A percentile compares a stretch with the other conserved stretches of the same genome.
These are phyloP conservation scores for Phrynosoma blainvillii DNA, from an alignment of 2,113 vertebrate genomes.

Conservation along the genomic window DNA sequence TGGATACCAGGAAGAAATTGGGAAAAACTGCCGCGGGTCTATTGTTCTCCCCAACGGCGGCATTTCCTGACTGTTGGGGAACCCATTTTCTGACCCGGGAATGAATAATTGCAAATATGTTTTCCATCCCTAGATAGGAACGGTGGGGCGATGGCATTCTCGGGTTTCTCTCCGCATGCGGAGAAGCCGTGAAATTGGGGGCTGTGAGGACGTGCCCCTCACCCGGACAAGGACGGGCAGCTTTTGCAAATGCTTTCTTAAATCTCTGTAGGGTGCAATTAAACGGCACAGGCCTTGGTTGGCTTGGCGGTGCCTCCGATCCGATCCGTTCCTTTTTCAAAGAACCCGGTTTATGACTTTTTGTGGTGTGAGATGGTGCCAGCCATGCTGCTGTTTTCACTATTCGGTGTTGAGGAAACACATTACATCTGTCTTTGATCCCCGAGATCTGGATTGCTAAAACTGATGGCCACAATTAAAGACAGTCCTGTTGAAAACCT, in stretches of 20 bases:
- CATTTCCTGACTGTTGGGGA: no score
- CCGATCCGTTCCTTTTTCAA: slow-evolving; percentile 38
- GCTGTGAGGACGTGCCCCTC: slow-evolving; percentile 42
- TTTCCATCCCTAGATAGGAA: no score
- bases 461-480: slow-evolving; percentile 85
- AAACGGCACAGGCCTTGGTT: neutral
- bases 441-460: slow-evolving; percentile 75
- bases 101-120: no score
- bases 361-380: slow-evolving; percentile 73
- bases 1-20: no score
- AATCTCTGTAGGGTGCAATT: slow-evolving; percentile 40
- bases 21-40: no score
- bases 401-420: slow-evolving; percentile 68
- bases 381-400: slow-evolving; percentile 77
- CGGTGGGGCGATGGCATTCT: no score
- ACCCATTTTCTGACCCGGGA: no score
- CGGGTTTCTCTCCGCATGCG: no score
- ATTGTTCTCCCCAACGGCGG: no score
- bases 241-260: slow-evolving; percentile 12
- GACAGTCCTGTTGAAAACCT: slow-evolving; percentile 82
- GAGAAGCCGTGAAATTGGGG: no score
- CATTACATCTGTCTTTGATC: slow-evolving; percentile 83
- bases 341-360: slow-evolving; percentile 72
- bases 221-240: slow-evolving; percentile 42
- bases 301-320: neutral